Evolutionary conservation across 2,797 vertebrate species (phyloP).

Genomic region (Halcyon leucocephala): DNA sequence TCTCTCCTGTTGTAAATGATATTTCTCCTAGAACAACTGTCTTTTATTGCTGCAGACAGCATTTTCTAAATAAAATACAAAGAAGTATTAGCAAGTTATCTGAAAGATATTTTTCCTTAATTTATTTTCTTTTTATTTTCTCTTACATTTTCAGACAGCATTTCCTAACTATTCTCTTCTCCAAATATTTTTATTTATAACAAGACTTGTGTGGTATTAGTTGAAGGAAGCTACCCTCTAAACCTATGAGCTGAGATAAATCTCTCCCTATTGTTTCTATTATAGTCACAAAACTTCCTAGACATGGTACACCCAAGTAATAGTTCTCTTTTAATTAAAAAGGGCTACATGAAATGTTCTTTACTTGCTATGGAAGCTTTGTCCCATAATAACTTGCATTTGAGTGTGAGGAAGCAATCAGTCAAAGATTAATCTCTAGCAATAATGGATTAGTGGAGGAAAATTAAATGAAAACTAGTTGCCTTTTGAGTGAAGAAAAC

Average conservation of each 20-base stretch:
- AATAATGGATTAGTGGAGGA: neutral
- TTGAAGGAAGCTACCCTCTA: neutral
- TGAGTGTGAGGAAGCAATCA: neutral
- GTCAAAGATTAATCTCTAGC: neutral
- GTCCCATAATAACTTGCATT: neutral
- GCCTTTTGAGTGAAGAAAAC: neutral
- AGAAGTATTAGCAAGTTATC: neutral
- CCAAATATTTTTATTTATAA: neutral
- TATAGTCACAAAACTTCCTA: neutral
- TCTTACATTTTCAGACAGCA: neutral
- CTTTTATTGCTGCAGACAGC: neutral
- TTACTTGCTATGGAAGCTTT: neutral
- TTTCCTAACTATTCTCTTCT: neutral
- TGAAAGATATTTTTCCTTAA: neutral
- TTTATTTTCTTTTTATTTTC: neutral
- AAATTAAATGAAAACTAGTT: constrained; percentile 12
- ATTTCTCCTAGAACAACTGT: neutral
- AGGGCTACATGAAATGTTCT: neutral
- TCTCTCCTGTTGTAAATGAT: neutral
- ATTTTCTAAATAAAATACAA: neutral
- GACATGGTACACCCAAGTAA: neutral
- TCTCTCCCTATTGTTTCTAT: neutral
- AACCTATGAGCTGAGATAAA: neutral
- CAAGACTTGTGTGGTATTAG: neutral
- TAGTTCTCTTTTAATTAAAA: constrained; percentile 13